phyloP scores from a whole-genome alignment of 1,140 invertebrate genomes.

The Lepidostoma basale region DNA sequence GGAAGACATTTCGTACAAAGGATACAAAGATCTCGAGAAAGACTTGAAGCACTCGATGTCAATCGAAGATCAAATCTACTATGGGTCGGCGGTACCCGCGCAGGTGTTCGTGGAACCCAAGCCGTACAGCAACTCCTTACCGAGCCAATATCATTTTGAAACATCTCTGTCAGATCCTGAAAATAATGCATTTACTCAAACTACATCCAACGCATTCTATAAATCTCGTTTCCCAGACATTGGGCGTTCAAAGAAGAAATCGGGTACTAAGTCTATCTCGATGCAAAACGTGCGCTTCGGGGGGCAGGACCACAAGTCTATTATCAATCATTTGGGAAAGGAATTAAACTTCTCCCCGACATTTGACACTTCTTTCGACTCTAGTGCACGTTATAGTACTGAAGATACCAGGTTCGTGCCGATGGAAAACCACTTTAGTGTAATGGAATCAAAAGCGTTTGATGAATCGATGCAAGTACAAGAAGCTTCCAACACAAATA shows the following conservation, averaged over 20 bases:
- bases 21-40: background rate
- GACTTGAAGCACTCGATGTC: background rate
- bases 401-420: conserved; percentile 41
- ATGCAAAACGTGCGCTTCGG: conserved; percentile 58
- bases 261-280: too few relatives aligned
- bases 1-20: conserved; percentile 5
- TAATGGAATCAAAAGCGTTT: conserved; percentile 51
- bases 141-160: too few relatives aligned
- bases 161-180: background rate
- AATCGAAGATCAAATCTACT: too few relatives aligned
- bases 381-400: conserved; percentile 44
- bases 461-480: conserved; percentile 48
- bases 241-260: conserved; percentile 51
- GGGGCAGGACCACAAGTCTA: conserved; percentile 53
- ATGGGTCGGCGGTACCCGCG: too few relatives aligned
- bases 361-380: conserved; percentile 15
- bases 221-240: background rate
- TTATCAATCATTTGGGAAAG: conserved; percentile 53
- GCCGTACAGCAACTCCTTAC: too few relatives aligned
- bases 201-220: background rate
- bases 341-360: conserved; percentile 36
- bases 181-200: background rate
- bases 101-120: too few relatives aligned
- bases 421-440: conserved; percentile 50
- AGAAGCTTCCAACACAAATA: conserved; percentile 55